Evolutionary conservation across 2,113 vertebrate species (phyloP).

Genomic region (Menura novaehollandiae): DNA sequence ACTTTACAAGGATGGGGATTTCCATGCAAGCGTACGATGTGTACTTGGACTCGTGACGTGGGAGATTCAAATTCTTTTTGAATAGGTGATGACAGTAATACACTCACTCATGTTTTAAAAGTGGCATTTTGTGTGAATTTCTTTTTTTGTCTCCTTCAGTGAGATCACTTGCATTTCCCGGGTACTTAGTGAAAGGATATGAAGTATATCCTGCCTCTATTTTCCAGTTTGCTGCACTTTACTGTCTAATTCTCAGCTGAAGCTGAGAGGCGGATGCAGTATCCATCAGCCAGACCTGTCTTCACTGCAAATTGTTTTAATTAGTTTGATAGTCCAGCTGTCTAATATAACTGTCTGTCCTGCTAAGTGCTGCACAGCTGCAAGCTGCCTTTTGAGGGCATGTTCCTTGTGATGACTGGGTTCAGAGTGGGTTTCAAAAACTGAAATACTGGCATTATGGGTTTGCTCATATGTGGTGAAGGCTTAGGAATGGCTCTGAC

Average conservation of each 20-base stretch:
- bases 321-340: not conserved
- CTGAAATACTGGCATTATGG: not conserved
- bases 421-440: not conserved
- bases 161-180: not conserved
- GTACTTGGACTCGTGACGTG: rapidly evolving
- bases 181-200: not conserved
- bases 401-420: not conserved
- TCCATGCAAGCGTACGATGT: rapidly evolving
- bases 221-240: not conserved
- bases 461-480: not conserved
- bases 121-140: not conserved
- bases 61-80: not conserved
- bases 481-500: not conserved
- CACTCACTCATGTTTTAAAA: not conserved
- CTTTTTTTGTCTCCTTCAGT: not conserved
- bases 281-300: not conserved
- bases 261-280: not conserved
- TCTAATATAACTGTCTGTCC: not conserved
- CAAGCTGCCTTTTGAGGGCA: not conserved
- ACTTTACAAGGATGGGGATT: not conserved
- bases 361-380: not conserved
- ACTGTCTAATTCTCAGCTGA: not conserved
- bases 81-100: not conserved
- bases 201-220: not conserved
- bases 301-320: not conserved